Evolutionary conservation across 2,113 vertebrate genomes (phyloP).

Genomic region (Ardeotis arabs): DNA sequence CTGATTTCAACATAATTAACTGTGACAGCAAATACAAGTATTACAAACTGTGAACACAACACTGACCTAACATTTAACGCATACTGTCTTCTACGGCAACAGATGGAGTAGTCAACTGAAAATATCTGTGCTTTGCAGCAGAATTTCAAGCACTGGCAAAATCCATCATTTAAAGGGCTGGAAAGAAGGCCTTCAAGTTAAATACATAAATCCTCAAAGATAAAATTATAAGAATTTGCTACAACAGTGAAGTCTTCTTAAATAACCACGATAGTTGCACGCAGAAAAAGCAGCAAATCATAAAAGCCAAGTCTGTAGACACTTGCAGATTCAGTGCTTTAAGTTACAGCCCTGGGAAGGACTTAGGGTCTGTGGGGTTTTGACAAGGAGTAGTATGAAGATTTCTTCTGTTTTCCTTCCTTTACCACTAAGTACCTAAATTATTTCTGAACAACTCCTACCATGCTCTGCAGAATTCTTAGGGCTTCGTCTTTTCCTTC

Average conservation of each 20-base stretch:
- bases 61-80: background rate
- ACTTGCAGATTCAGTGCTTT: background rate
- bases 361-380: background rate
- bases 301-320: background rate
- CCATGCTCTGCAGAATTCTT: conserved; percentile 91
- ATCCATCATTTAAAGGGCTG: background rate
- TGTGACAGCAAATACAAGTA: background rate
- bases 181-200: background rate
- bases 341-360: background rate
- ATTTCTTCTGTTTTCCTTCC: background rate
- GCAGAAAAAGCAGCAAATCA: background rate
- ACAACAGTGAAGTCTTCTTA: background rate
- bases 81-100: background rate
- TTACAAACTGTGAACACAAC: background rate
- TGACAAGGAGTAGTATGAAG: background rate
- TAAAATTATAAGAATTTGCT: background rate
- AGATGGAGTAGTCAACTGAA: background rate
- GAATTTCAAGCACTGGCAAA: background rate
- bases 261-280: background rate
- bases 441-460: conserved; percentile 58
- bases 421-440: background rate
- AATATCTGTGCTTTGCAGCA: background rate
- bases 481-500: conserved; percentile 94
- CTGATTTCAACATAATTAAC: background rate
- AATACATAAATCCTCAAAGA: background rate